These are phyloP conservation scores for Drosophila monieri DNA, from an alignment of 2,888 invertebrate species.

Conservation along the genomic window DNA sequence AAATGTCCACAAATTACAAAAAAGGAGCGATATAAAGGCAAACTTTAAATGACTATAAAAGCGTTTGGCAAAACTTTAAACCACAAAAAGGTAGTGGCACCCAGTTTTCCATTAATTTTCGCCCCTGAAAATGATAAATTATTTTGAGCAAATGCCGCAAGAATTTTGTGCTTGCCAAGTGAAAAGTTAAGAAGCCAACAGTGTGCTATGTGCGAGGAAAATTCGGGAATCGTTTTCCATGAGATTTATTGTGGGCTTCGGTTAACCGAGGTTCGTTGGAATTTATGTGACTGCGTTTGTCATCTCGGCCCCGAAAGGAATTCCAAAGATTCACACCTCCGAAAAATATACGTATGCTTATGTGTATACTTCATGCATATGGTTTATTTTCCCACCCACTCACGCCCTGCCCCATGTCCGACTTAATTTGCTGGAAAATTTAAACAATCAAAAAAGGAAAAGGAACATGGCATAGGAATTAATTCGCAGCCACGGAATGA, in stretches of 20 bases:
- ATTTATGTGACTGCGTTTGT: slow-evolving; percentile 73
- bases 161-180: slow-evolving; percentile 66
- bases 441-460: slow-evolving; percentile 78
- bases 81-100: slow-evolving; percentile 56
- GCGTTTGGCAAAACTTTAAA: slow-evolving; percentile 66
- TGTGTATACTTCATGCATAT: slow-evolving; percentile 2
- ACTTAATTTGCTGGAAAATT: slow-evolving; percentile 84
- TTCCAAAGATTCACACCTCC: slow-evolving; percentile 68
- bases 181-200: slow-evolving; percentile 70
- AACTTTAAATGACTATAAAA: slow-evolving; percentile 63
- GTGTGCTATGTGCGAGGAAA: slow-evolving; percentile 47
- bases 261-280: slow-evolving; percentile 77
- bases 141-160: slow-evolving; percentile 72
- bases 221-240: slow-evolving; percentile 82
- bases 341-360: slow-evolving; percentile 29
- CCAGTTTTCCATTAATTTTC: neutral
- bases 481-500: slow-evolving; percentile 71
- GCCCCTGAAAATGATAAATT: slow-evolving; percentile 70
- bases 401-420: slow-evolving; percentile 43
- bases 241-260: slow-evolving; percentile 83
- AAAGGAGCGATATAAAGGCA: slow-evolving; percentile 42
- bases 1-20: slow-evolving; percentile 62
- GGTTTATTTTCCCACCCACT: slow-evolving; percentile 35
- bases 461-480: slow-evolving; percentile 68
- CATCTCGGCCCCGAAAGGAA: slow-evolving; percentile 51